These are phyloP conservation scores for Scolanthus callimorphus DNA, from an alignment of 92 coral and sea anemone genomes.

Conservation along the genomic window DNA sequence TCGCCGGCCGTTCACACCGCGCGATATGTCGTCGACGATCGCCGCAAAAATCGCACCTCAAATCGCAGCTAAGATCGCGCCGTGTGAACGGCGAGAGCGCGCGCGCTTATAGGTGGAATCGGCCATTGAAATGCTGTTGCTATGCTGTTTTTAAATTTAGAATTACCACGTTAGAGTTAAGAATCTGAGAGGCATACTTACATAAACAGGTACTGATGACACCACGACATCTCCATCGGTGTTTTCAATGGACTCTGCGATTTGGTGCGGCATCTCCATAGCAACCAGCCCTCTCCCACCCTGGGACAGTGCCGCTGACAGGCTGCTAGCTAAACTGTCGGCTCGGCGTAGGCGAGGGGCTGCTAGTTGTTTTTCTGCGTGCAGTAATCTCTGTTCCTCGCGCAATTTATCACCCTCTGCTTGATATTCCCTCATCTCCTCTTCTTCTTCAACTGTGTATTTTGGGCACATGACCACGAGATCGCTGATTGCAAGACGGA, in stretches of 20 bases:
- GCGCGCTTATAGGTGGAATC: no score
- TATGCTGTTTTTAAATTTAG: no score
- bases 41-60: no score
- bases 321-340: constrained; percentile 15
- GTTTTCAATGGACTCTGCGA: constrained; percentile 26
- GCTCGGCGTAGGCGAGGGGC: constrained; percentile 14
- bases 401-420: background rate
- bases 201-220: constrained; percentile 23
- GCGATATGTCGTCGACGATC: no score
- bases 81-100: no score
- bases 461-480: constrained; percentile 22
- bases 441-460: constrained; percentile 10
- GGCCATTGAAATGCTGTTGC: no score
- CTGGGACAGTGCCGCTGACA: constrained; percentile 10
- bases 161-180: no score
- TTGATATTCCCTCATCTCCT: constrained; percentile 5
- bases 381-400: no score
- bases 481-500: constrained; percentile 27
- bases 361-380: background rate
- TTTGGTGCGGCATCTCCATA: constrained; percentile 10
- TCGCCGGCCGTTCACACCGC: no score
- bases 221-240: constrained; percentile 28
- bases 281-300: constrained; percentile 1
- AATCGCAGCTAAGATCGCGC: no score
- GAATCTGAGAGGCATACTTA: no score